These are phyloP conservation scores for Oncorhynchus nerka DNA, from an alignment of 2,113 vertebrate species.

Conservation along the genomic window DNA sequence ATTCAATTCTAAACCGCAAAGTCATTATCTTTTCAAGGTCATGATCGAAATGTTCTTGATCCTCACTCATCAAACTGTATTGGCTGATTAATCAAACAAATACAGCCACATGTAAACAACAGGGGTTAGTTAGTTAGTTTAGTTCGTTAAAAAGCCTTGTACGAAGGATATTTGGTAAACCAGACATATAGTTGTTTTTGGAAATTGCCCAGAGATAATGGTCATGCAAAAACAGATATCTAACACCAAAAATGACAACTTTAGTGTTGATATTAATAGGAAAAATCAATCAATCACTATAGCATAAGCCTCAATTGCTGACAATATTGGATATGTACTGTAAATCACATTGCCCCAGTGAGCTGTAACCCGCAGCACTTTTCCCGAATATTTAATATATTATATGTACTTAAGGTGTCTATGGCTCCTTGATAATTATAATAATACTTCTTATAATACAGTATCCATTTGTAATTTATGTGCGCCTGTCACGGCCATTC, in stretches of 20 bases:
- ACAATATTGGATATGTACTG: slow-evolving; percentile 17
- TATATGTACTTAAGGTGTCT: slow-evolving; percentile 36
- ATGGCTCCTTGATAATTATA: slow-evolving; percentile 45
- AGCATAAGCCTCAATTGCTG: slow-evolving; percentile 17
- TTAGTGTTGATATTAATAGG: neutral
- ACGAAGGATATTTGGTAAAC: too few species aligned
- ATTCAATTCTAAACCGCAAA: slow-evolving; percentile 25
- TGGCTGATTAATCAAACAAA: too few species aligned
- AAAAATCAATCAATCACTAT: slow-evolving; percentile 11
- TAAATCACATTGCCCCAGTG: slow-evolving; percentile 22
- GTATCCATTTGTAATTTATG: slow-evolving; percentile 61
- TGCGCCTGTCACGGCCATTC: slow-evolving; percentile 47
- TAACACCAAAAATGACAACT: neutral
- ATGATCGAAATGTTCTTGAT: too few species aligned
- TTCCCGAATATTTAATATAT: slow-evolving; percentile 2
- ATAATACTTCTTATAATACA: slow-evolving; percentile 45
- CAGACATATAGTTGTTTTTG: too few species aligned
- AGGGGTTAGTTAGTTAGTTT: too few species aligned
- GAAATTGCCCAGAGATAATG: neutral
- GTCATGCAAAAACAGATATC: neutral
- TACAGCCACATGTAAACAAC: too few species aligned
- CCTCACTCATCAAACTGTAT: too few species aligned
- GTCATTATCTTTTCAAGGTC: slow-evolving; percentile 22
- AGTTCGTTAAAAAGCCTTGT: too few species aligned
- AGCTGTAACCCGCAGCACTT: slow-evolving; percentile 31